A percentile compares a stretch with the other conserved stretches of the same genome.
These are phyloP conservation scores for Ametastegia equiseti DNA, from an alignment of 2,888 invertebrate species.

Conservation along the genomic window DNA sequence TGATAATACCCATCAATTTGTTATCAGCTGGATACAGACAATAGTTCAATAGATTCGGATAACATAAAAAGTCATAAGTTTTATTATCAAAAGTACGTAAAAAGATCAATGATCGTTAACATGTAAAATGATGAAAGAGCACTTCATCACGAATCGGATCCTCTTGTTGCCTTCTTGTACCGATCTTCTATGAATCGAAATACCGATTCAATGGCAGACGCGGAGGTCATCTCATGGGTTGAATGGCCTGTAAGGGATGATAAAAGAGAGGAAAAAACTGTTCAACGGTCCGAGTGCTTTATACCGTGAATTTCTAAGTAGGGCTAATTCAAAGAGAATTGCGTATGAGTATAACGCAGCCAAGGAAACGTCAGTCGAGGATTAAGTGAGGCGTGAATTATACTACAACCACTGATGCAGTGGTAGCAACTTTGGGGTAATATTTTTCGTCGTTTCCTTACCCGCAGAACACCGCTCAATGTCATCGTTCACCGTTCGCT, in stretches of 20 bases:
- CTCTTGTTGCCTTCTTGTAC: constrained; percentile 54
- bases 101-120: too few species aligned
- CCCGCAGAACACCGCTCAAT: constrained; percentile 82
- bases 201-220: constrained; percentile 81
- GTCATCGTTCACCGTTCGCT: constrained; percentile 76
- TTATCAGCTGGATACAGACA: too few species aligned
- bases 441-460: constrained; percentile 53
- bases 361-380: background rate
- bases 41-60: too few species aligned
- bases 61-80: too few species aligned
- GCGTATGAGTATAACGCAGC: background rate
- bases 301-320: too few species aligned
- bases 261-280: too few species aligned
- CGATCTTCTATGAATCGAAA: constrained; percentile 80
- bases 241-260: constrained; percentile 77
- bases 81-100: background rate
- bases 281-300: background rate
- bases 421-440: too few species aligned
- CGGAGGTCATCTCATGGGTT: constrained; percentile 86
- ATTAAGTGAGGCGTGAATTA: background rate
- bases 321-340: too few species aligned
- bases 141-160: constrained; percentile 53
- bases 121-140: background rate
- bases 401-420: too few species aligned
- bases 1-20: too few species aligned